A percentile compares a stretch with the other conserved stretches of the same genome.
These are phyloP conservation scores for Apistogramma diplotaenia DNA, from an alignment of 2,113 vertebrate genomes.

Conservation along the genomic window DNA sequence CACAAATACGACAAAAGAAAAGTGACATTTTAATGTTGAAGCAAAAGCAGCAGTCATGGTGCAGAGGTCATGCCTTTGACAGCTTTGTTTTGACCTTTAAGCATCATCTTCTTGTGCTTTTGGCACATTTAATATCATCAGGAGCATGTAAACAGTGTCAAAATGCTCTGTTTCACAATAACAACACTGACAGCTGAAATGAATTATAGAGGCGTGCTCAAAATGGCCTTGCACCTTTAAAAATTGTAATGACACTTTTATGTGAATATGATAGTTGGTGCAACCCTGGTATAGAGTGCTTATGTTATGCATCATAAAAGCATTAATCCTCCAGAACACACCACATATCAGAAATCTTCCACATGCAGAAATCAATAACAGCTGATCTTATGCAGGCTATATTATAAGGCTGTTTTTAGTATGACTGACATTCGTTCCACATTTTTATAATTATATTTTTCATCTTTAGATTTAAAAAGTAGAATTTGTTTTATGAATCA, in stretches of 20 bases:
- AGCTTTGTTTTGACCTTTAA: neutral
- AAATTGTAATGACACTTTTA: neutral
- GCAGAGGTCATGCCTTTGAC: neutral
- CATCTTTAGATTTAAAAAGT: neutral
- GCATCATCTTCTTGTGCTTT: neutral
- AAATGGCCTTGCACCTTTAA: neutral
- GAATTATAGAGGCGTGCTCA: neutral
- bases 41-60: neutral
- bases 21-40: constrained; percentile 31
- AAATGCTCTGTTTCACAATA: neutral
- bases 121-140: neutral
- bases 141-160: neutral
- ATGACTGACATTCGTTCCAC: too few relatives aligned
- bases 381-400: too few relatives aligned
- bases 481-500: too few relatives aligned
- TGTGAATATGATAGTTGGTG: neutral
- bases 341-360: too few relatives aligned
- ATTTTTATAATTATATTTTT: too few relatives aligned
- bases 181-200: neutral
- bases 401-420: too few relatives aligned
- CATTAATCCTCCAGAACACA: too few relatives aligned
- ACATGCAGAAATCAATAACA: too few relatives aligned
- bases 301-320: neutral
- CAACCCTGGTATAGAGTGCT: neutral
- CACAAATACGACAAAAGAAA: constrained; percentile 13